These are phyloP conservation scores for Acinonyx jubatus DNA, from an alignment of 2,113 vertebrate species.

Conservation along the genomic window DNA sequence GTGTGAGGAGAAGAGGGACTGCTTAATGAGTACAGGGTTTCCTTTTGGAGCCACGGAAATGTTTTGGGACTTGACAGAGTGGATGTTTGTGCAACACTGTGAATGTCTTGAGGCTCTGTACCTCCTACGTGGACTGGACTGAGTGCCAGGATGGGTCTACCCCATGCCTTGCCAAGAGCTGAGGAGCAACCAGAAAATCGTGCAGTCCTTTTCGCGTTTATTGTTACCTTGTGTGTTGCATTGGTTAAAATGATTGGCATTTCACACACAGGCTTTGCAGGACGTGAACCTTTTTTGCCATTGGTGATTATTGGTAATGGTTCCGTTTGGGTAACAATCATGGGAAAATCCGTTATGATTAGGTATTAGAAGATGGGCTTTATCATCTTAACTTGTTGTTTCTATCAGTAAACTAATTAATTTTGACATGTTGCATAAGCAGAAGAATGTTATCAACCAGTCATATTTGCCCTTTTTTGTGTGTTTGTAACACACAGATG, in stretches of 20 bases:
- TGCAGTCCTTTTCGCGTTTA: neutral
- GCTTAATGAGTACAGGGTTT: no score
- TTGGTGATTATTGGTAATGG: neutral
- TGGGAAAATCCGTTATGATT: neutral
- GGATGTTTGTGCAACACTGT: neutral
- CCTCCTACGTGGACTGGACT: neutral
- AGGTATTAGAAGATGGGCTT: neutral
- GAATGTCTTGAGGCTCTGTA: neutral
- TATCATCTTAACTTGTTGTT: neutral
- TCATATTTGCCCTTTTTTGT: neutral
- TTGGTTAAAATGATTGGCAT: neutral
- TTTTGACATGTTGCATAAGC: conserved; percentile 35
- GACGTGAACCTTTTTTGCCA: neutral
- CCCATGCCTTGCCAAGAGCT: neutral
- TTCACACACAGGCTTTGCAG: neutral
- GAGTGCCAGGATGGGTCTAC: accelerated
- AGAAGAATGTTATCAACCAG: neutral
- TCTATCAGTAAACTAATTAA: neutral
- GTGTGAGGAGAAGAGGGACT: no score
- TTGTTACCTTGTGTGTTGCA: accelerated
- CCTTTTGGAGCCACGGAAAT: neutral
- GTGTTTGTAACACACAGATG: conserved; percentile 11
- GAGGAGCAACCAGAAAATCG: neutral
- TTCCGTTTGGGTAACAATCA: neutral
- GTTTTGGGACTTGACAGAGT: neutral